These are phyloP conservation scores for Trissolcus japonicus DNA, from an alignment of 2,888 invertebrate species.

Conservation along the genomic window DNA sequence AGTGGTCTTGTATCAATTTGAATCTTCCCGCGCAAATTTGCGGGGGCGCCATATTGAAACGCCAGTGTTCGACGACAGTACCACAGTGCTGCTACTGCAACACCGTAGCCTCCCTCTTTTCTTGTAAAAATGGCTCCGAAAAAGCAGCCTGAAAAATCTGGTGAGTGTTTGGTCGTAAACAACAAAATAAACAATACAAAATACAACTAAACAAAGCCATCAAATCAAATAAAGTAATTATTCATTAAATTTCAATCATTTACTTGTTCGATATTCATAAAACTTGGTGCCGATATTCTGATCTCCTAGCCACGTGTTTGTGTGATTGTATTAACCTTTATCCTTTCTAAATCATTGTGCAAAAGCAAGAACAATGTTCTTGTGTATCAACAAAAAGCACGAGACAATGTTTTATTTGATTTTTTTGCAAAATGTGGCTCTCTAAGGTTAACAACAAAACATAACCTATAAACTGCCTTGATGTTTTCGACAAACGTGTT, in stretches of 20 bases:
- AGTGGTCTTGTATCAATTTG: neutral
- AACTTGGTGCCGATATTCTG: neutral
- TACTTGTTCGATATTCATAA: neutral
- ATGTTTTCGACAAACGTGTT: too few relatives aligned
- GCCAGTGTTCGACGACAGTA: neutral
- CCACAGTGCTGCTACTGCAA: neutral
- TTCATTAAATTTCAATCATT: neutral
- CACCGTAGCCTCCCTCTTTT: neutral
- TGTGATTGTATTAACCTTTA: neutral
- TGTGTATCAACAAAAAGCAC: too few relatives aligned
- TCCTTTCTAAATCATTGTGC: neutral
- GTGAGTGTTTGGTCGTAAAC: neutral
- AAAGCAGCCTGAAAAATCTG: conserved; percentile 8
- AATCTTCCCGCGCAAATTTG: neutral
- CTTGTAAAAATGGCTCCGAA: conserved; percentile 9
- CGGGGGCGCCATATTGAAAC: neutral
- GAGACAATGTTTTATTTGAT: too few relatives aligned
- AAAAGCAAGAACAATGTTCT: neutral
- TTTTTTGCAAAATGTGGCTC: too few relatives aligned
- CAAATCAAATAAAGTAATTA: neutral
- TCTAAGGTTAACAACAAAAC: neutral
- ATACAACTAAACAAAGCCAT: neutral
- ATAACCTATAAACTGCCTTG: neutral
- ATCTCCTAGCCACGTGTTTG: neutral
- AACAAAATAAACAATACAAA: neutral